These are phyloP conservation scores for Cyclina sinensis DNA, from an alignment of 1,140 invertebrate genomes.

Conservation along the genomic window DNA sequence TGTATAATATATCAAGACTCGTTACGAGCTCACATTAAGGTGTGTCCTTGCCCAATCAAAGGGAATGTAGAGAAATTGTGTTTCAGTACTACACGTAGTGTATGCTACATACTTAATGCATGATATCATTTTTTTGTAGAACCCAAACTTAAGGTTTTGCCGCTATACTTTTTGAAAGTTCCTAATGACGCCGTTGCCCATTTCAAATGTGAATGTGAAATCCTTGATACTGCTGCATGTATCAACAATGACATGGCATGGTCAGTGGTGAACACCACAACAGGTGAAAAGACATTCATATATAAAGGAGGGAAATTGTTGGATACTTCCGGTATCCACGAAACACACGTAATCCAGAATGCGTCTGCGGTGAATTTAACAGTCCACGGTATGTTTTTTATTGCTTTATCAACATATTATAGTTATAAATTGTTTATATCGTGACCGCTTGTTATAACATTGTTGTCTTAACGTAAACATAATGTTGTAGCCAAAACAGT, in stretches of 20 bases:
- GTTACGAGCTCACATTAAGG: no score
- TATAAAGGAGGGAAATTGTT: constrained; percentile 15
- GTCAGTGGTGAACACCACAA: constrained; percentile 25
- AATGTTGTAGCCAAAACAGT: no score
- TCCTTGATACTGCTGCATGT: constrained; percentile 4
- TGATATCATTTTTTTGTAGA: not conserved
- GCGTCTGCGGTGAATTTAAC: constrained; percentile 32
- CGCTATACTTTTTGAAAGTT: constrained; percentile 49
- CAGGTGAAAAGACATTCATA: not conserved
- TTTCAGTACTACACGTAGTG: no score
- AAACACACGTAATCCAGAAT: not conserved
- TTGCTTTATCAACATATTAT: no score
- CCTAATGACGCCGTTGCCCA: constrained; percentile 40
- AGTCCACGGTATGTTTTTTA: constrained; percentile 25
- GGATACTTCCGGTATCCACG: not conserved
- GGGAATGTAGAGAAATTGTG: no score
- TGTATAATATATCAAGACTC: no score
- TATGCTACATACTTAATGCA: no score
- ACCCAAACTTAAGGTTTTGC: constrained; percentile 28
- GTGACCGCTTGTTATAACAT: not conserved
- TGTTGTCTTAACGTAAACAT: no score
- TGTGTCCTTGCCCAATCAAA: no score
- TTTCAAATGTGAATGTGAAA: constrained; percentile 49
- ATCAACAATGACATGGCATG: constrained; percentile 30
- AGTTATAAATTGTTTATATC: not conserved